Evolutionary conservation across 2,888 invertebrate species (phyloP).

Genomic region (Calameuta pallipes): DNA sequence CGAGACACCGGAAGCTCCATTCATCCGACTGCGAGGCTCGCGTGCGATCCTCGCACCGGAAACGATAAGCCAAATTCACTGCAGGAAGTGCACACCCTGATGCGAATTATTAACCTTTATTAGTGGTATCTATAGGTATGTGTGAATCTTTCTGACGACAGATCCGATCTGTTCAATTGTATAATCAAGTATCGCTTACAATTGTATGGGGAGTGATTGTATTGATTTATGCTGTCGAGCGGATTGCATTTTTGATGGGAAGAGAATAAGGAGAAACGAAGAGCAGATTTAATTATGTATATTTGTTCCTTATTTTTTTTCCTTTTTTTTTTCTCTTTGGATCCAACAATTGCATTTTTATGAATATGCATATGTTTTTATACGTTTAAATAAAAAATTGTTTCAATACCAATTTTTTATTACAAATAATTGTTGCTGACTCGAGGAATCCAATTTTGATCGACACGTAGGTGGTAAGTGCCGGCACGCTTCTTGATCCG

Average conservation of each 20-base stretch:
- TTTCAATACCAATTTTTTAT: background rate
- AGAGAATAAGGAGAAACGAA: background rate
- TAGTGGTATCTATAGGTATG: background rate
- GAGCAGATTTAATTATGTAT: background rate
- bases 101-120: background rate
- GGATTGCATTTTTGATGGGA: background rate
- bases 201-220: background rate
- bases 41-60: background rate
- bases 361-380: background rate
- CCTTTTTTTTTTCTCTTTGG: background rate
- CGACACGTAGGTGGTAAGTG: background rate
- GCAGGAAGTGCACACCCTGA: background rate
- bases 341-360: background rate
- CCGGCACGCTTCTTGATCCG: conserved; percentile 1
- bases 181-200: background rate
- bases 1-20: background rate
- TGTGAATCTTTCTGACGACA: background rate
- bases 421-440: background rate
- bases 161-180: background rate
- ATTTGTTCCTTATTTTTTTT: background rate
- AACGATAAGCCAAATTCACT: background rate
- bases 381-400: background rate
- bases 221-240: background rate
- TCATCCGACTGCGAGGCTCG: background rate
- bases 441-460: background rate